These are phyloP conservation scores for Chionodraco myersi DNA, from an alignment of 2,113 vertebrate species.

Conservation along the genomic window DNA sequence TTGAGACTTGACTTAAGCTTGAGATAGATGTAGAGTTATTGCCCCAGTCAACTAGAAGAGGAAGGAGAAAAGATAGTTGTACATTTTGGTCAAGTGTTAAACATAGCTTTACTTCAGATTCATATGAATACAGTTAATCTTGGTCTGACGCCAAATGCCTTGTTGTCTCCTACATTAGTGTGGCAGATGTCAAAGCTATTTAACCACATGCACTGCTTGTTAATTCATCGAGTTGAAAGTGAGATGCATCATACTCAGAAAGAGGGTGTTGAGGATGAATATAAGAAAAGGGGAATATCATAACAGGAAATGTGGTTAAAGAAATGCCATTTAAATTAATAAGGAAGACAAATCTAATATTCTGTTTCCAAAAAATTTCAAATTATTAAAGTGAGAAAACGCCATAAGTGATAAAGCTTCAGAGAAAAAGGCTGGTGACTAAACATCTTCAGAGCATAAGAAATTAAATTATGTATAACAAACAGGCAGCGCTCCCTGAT, in stretches of 20 bases:
- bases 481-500: conserved; percentile 41
- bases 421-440: background rate
- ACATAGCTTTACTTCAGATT: too few species aligned
- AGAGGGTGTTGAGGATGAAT: background rate
- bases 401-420: background rate
- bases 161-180: background rate
- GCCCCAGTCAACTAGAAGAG: background rate
- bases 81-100: background rate
- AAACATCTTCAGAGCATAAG: conserved; percentile 15
- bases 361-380: background rate
- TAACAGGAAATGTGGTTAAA: background rate
- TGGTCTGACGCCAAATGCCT: background rate
- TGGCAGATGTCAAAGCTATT: background rate
- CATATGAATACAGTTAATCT: too few species aligned
- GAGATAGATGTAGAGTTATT: too few species aligned
- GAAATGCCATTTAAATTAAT: too few species aligned
- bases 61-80: background rate
- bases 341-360: background rate
- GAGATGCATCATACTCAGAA: background rate
- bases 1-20: too few species aligned
- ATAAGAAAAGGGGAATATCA: background rate
- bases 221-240: background rate
- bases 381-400: background rate
- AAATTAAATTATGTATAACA: conserved; percentile 44
- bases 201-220: background rate